phyloP scores from a whole-genome alignment of 2,113 vertebrate species.

The Ivindomyrus marchei region DNA sequence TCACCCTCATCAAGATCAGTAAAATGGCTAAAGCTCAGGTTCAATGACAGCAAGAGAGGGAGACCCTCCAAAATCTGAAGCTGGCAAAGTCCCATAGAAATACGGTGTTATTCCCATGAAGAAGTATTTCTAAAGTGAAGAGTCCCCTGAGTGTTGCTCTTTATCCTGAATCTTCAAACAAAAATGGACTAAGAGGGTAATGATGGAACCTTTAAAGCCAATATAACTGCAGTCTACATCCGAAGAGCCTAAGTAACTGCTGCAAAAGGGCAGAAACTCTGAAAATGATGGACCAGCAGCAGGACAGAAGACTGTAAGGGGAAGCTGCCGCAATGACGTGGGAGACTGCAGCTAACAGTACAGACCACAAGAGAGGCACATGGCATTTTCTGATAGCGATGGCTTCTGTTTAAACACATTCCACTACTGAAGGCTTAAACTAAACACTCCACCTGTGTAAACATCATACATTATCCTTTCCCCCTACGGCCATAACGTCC shows the following conservation, averaged over 20 bases:
- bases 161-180: no score
- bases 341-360: neutral
- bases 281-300: neutral
- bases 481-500: neutral
- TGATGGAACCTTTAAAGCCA: neutral
- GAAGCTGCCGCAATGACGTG: neutral
- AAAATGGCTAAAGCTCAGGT: neutral
- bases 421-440: neutral
- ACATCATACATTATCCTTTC: neutral
- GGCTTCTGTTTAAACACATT: neutral
- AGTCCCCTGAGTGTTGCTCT: neutral
- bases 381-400: neutral
- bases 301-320: neutral
- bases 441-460: neutral
- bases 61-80: neutral
- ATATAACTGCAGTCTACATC: neutral
- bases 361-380: neutral
- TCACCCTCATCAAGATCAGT: neutral
- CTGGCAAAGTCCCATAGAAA: neutral
- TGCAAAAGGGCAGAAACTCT: neutral
- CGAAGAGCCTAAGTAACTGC: neutral
- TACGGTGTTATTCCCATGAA: neutral
- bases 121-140: neutral
- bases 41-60: neutral
- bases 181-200: neutral